Conservation (phyloP, 2,113 vertebrate genomes). For the Synodontis membranacea region DNA sequence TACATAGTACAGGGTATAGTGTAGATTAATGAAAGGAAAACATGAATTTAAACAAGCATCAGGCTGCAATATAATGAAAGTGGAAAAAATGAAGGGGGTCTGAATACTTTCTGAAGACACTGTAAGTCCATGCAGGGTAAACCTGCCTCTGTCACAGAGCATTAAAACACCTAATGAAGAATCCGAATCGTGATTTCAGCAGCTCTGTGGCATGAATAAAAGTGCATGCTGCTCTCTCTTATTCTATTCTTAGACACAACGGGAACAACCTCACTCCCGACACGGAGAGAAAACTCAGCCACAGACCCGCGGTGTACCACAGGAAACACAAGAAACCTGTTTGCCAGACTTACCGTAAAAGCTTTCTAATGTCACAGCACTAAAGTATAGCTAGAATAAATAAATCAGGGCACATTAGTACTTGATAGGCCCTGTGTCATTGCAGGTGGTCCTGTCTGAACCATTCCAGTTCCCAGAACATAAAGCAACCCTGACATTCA, state of each 20-base stretch:
- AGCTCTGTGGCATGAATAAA: background rate
- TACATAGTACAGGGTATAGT: no score
- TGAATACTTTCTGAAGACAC: no score
- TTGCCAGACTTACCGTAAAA: slow-evolving; percentile 58
- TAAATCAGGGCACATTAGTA: slow-evolving; percentile 41
- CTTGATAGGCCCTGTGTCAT: slow-evolving; percentile 2
- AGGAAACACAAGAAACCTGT: slow-evolving; percentile 25
- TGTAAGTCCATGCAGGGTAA: no score
- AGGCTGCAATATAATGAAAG: no score
- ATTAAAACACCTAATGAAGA: background rate
- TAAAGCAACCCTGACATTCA: slow-evolving; percentile 12
- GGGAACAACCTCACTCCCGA: background rate
- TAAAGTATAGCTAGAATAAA: slow-evolving; percentile 47
- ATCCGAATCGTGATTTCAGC: background rate
- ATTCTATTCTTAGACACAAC: background rate
- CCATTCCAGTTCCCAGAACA: background rate
- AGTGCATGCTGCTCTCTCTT: background rate
- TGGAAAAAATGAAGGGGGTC: no score
- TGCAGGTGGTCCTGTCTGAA: slow-evolving; percentile 22
- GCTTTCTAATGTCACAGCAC: slow-evolving; percentile 67
- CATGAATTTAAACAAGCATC: no score
- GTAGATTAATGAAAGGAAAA: no score
- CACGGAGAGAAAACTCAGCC: slow-evolving; percentile 1
- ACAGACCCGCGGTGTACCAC: background rate
- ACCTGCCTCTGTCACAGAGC: background rate